Evolutionary conservation across 2,888 invertebrate species (phyloP).

Genomic region (Malachius bipustulatus): DNA sequence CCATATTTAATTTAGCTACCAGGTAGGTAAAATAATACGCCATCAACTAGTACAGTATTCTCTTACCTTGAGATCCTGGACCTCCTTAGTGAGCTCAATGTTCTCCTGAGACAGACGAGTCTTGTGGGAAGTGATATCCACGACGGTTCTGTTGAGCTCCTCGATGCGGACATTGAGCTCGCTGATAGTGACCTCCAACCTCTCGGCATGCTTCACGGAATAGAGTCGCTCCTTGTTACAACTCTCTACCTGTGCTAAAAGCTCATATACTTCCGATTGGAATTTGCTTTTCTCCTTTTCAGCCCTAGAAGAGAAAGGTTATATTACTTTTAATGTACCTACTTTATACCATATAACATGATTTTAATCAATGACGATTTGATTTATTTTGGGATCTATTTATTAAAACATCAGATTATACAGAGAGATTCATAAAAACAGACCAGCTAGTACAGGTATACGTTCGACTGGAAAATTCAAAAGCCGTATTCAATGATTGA

Average conservation of each 20-base stretch:
- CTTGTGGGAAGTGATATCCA: constrained; percentile 95
- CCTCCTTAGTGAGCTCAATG: constrained; percentile 86
- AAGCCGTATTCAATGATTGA: too few species aligned
- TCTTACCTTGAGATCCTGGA: constrained; percentile 88
- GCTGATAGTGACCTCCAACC: constrained; percentile 78
- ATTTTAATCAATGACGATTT: too few species aligned
- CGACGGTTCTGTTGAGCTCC: constrained; percentile 91
- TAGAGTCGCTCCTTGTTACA: constrained; percentile 85
- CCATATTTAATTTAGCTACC: too few species aligned
- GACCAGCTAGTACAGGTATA: too few species aligned
- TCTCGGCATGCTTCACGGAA: constrained; percentile 74
- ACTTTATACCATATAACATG: too few species aligned
- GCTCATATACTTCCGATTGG: constrained; percentile 96
- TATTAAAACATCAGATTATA: too few species aligned
- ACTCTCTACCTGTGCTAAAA: constrained; percentile 89
- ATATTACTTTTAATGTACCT: neutral
- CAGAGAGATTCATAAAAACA: too few species aligned
- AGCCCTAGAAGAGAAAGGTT: constrained; percentile 54
- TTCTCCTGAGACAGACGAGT: constrained; percentile 91
- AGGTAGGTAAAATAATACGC: too few species aligned
- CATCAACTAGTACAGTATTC: too few species aligned
- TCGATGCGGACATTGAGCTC: constrained; percentile 94
- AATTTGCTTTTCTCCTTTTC: constrained; percentile 98
- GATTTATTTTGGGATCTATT: too few species aligned
- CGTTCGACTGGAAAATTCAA: too few species aligned